Conservation (phyloP, 2,888 invertebrate species). For the Xylota segnis region DNA sequence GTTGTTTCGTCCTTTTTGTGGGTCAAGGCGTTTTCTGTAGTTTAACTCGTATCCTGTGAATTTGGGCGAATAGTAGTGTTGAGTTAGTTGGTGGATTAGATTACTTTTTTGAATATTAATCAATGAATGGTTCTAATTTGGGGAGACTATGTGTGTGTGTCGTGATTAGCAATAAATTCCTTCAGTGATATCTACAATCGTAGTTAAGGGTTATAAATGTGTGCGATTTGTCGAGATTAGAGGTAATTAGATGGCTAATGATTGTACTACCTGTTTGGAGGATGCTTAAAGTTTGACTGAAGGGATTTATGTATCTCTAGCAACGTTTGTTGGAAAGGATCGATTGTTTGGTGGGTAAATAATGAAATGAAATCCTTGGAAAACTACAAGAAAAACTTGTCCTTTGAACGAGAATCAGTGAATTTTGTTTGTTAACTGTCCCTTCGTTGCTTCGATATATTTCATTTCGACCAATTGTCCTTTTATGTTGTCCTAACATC, state of each 20-base stretch:
- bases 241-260: not conserved
- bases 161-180: conserved; percentile 33
- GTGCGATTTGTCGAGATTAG: not conserved
- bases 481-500: no score
- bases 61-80: conserved; percentile 25
- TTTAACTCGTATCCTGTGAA: conserved; percentile 9
- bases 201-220: not conserved
- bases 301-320: no score
- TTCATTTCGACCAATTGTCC: no score
- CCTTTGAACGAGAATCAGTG: no score
- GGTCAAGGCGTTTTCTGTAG: conserved; percentile 24
- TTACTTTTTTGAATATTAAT: conserved; percentile 28
- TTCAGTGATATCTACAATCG: not conserved
- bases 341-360: no score
- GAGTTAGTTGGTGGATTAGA: conserved; percentile 30
- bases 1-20: conserved; percentile 5
- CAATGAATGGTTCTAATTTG: conserved; percentile 14
- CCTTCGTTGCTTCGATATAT: no score
- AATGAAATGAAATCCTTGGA: no score
- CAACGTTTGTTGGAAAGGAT: no score
- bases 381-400: no score
- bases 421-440: no score
- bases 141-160: not conserved
- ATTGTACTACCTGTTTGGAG: not conserved
- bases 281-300: not conserved